Conservation (phyloP, 2,888 invertebrate genomes). For the Geotrupes spiniger region DNA sequence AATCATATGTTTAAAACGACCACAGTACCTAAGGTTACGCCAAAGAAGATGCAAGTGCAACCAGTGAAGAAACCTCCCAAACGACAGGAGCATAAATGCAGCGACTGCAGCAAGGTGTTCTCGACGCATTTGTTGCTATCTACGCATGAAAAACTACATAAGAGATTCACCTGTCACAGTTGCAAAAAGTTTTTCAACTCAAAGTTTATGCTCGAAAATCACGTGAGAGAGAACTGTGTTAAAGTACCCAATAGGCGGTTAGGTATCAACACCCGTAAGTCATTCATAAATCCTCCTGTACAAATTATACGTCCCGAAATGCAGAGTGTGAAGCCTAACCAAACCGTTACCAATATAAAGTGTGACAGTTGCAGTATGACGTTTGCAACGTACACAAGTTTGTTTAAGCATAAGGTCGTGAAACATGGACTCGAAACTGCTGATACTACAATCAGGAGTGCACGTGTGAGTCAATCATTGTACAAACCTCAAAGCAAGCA, state of each 20-base stretch:
- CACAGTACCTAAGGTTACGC: constrained; percentile 32
- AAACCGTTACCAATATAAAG: constrained; percentile 18
- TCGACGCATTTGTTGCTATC: constrained; percentile 31
- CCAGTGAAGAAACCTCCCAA: background rate
- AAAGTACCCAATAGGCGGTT: constrained; percentile 29
- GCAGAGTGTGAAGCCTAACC: background rate
- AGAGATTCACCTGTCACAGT: constrained; percentile 36
- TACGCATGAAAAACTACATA: constrained; percentile 38
- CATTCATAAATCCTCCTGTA: background rate
- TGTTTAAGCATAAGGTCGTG: constrained; percentile 35
- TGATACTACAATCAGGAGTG: constrained; percentile 28
- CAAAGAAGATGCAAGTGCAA: constrained; percentile 17
- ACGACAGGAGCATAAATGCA: constrained; percentile 32
- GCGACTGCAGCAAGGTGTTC: constrained; percentile 38
- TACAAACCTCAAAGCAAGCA: constrained; percentile 8
- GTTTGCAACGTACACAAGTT: constrained; percentile 35
- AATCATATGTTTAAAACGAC: constrained; percentile 38
- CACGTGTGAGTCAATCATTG: background rate
- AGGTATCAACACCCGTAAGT: constrained; percentile 1
- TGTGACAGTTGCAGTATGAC: constrained; percentile 39
- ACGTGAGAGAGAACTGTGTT: constrained; percentile 41
- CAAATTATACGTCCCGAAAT: background rate
- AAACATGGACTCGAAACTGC: constrained; percentile 40
- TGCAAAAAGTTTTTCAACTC: constrained; percentile 40
- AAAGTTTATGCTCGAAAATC: constrained; percentile 40